Evolutionary conservation across 2,797 vertebrate genomes (phyloP).

Genomic region (Brachyrhaphis roseni): DNA sequence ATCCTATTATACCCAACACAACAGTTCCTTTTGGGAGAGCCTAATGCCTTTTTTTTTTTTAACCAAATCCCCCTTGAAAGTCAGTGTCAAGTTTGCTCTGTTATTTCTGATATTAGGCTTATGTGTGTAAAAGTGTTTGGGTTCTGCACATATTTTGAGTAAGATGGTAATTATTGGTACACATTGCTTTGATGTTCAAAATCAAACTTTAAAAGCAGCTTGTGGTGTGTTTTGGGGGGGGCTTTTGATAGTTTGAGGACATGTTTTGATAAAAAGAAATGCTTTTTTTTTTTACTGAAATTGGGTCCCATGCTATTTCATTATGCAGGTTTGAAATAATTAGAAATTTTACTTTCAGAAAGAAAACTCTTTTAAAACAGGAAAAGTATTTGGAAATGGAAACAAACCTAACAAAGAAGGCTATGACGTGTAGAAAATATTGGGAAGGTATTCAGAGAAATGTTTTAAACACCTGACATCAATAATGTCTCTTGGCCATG

Average conservation of each 20-base stretch:
- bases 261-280: background rate
- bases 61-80: conserved; percentile 11
- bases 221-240: too few relatives aligned
- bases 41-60: conserved; percentile 14
- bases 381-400: background rate
- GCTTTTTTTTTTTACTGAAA: background rate
- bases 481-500: background rate
- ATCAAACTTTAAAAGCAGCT: background rate
- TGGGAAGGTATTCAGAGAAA: background rate
- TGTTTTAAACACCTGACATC: background rate
- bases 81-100: conserved; percentile 4
- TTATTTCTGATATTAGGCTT: conserved; percentile 1
- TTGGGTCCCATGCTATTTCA: background rate
- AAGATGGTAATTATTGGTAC: background rate
- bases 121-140: background rate
- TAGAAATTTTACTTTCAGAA: background rate
- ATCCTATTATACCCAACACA: conserved; percentile 56
- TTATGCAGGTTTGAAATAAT: background rate
- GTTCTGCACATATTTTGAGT: background rate
- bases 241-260: background rate
- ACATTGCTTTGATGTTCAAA: background rate
- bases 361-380: background rate
- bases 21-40: conserved; percentile 35
- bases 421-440: background rate
- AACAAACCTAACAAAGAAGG: background rate